Conservation (phyloP, 2,888 invertebrate species). For the Heliconius sara region DNA sequence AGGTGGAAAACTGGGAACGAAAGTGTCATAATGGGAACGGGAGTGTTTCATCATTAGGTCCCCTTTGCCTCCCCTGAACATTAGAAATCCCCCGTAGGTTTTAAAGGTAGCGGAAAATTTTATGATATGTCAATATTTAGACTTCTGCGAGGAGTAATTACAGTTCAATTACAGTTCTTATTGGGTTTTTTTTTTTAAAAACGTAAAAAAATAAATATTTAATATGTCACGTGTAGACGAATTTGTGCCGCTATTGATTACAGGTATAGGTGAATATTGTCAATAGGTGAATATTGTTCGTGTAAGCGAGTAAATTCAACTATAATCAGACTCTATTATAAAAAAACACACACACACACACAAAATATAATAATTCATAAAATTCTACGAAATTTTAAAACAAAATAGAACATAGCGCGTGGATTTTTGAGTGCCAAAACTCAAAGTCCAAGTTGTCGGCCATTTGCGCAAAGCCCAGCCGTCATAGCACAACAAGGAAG, state of each 20-base stretch:
- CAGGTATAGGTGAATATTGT: too few relatives aligned
- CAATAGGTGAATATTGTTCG: too few relatives aligned
- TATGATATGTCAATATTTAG: background rate
- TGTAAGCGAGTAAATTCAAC: background rate
- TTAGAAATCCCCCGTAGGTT: too few relatives aligned
- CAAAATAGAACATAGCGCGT: background rate
- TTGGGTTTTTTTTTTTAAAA: background rate
- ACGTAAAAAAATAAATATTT: too few relatives aligned
- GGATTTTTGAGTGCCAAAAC: conserved; percentile 1
- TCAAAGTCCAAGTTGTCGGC: conserved; percentile 20
- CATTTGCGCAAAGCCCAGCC: conserved; percentile 21
- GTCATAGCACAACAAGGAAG: conserved; percentile 44
- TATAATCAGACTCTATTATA: background rate
- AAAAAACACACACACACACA: background rate
- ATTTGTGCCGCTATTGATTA: background rate
- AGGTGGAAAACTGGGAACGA: too few relatives aligned
- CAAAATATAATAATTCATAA: background rate
- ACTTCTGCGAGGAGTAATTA: background rate
- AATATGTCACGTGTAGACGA: too few relatives aligned
- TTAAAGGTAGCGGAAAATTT: too few relatives aligned
- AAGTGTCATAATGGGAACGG: too few relatives aligned
- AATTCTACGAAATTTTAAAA: background rate
- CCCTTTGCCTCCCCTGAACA: too few relatives aligned
- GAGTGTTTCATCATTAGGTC: too few relatives aligned
- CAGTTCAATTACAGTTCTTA: background rate